Base-by-base conservation (phyloP, 2,888 invertebrate genomes). In the Romanomermis culicivorax region DNA sequence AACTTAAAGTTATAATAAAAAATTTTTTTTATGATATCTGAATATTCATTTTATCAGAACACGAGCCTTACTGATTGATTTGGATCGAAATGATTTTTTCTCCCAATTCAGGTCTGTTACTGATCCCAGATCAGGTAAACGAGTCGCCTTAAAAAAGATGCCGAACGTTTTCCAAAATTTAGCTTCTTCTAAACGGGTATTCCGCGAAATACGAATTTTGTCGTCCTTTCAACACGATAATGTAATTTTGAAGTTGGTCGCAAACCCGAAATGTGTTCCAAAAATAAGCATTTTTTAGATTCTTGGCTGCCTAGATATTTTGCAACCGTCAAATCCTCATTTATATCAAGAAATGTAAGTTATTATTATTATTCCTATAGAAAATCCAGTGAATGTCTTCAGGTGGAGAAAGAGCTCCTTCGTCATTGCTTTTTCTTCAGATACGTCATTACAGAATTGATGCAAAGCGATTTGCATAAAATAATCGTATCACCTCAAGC, bases 161-260 rank as follows among this genome's bases (percentile, higher is more conserved):
- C 95, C 97, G 64, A 93, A 95, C 77, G 95, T 97, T 74, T 97
- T 97, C 80, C 95, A 95, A 76, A 95, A 93, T 70, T 79, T 95
- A 71, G 88, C 97, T 68, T 95, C 95, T 68, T 89, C 91, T 71
- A 93, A 93, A 73, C 80, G 97, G 68, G 95, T 95, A 66, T 97
- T 93, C 77, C 80, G 97, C 64, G 97, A 97, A 76, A 80, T 97
- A 69, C 86, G 88, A 77, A 97, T 97, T 93, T 80, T 97, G 62
- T 89, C 89, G 75, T 91, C 89, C 77, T 95, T 97, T 79, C 88
- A 91, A 78, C 95, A 97, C 75, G 95, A 97, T 77, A 97, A 97
- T 76, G 95, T 95, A 75, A 83, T 86, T 81, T 24, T 54, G 48
- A 14, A n/a, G n/a, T 56, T 56, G 45, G 25, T 54, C n/a, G 23